These are phyloP conservation scores for Tilapia sparmanii DNA, from an alignment of 2,113 vertebrate species.

Conservation along the genomic window DNA sequence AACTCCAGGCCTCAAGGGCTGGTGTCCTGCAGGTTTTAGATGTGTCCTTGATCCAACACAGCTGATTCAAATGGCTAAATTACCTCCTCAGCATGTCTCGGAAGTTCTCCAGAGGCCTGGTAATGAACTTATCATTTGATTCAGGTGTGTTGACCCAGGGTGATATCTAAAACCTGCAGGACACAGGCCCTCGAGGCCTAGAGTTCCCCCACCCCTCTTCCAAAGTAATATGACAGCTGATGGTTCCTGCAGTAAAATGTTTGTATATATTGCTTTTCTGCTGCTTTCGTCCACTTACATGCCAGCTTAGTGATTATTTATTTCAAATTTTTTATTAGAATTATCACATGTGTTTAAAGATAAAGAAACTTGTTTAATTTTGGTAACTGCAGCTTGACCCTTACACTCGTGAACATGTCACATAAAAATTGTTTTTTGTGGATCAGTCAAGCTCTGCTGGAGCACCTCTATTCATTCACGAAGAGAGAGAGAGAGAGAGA, in stretches of 20 bases:
- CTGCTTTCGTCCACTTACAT: background rate
- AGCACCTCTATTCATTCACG: fast-evolving
- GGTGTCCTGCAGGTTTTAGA: background rate
- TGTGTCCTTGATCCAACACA: background rate
- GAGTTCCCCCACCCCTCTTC: background rate
- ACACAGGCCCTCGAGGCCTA: fast-evolving
- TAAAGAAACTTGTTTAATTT: background rate
- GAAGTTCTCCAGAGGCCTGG: background rate
- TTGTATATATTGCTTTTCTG: background rate
- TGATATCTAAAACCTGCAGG: background rate
- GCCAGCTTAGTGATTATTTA: background rate
- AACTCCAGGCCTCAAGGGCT: background rate
- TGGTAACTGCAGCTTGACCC: background rate
- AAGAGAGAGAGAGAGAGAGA: background rate
- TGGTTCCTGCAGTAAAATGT: background rate
- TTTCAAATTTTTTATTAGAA: background rate
- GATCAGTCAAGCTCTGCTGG: background rate
- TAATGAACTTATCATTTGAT: background rate
- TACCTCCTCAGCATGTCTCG: background rate
- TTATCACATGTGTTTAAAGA: background rate
- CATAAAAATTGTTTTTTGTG: background rate
- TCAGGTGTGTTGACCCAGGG: background rate
- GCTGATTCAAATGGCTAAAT: background rate
- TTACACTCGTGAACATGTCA: background rate
- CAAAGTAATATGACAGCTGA: background rate